Evolutionary conservation across 2,113 vertebrate species (phyloP).

Genomic region (Butastur rufipennis): DNA sequence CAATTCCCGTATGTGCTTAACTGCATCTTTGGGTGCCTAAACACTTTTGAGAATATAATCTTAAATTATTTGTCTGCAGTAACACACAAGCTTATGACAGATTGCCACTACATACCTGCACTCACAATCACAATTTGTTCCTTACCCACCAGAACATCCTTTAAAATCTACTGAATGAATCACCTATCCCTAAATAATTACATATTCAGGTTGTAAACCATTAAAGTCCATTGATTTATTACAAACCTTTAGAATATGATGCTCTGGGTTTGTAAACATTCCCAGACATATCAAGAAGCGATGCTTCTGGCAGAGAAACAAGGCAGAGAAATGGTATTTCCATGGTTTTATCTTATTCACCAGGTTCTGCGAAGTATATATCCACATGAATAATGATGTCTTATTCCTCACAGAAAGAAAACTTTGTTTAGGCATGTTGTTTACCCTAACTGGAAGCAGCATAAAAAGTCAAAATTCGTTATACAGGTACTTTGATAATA

Average conservation of each 20-base stretch:
- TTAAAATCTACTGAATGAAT: constrained; percentile 1
- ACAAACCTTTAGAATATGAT: background rate
- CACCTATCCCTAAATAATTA: background rate
- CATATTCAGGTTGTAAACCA: background rate
- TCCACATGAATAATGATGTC: background rate
- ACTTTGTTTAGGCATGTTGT: background rate
- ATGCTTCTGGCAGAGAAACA: background rate
- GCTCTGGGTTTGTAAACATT: constrained; percentile 2
- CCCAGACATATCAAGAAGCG: background rate
- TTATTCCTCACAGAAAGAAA: background rate
- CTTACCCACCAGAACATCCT: background rate
- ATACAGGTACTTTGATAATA: background rate
- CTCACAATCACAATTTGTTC: background rate
- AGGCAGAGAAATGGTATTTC: background rate
- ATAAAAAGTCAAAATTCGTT: background rate
- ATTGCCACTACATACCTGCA: background rate
- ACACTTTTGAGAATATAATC: background rate
- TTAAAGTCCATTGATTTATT: constrained; percentile 15
- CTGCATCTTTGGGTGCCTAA: background rate
- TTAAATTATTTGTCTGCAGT: background rate
- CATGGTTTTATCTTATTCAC: background rate
- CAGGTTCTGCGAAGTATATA: background rate
- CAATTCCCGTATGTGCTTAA: background rate
- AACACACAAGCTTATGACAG: background rate
- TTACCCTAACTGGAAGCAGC: background rate